Evolutionary conservation across 2,113 vertebrate genomes (phyloP).

Genomic region (Zapus hudsonius): DNA sequence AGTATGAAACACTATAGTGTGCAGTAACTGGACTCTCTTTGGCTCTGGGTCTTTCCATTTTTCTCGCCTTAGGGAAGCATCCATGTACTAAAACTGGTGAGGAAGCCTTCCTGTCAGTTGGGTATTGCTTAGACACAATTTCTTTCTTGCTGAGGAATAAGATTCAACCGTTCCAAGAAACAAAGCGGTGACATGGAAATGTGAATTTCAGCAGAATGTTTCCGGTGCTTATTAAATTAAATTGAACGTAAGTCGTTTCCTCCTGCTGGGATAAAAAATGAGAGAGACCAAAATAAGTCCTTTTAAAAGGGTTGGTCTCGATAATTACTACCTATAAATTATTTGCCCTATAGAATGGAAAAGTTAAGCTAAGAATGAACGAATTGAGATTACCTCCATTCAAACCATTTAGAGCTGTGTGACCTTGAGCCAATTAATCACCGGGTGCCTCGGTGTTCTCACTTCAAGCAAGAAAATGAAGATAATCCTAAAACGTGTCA

Average conservation of each 20-base stretch:
- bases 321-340: background rate
- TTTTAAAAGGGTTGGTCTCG: background rate
- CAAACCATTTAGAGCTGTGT: background rate
- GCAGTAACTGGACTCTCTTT: background rate
- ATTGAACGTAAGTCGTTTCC: conserved; percentile 51
- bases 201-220: background rate
- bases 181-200: conserved; percentile 5
- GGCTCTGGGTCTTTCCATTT: background rate
- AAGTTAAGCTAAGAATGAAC: conserved; percentile 15
- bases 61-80: background rate
- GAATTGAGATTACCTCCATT: background rate
- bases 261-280: conserved; percentile 38
- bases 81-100: background rate
- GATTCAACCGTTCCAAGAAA: background rate
- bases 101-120: background rate
- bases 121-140: background rate
- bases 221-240: conserved; percentile 45
- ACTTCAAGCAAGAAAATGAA: background rate
- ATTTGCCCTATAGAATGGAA: background rate
- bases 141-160: conserved; percentile 5
- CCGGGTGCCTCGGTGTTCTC: background rate
- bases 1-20: background rate
- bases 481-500: background rate
- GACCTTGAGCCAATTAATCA: background rate
- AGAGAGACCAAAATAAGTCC: background rate